Conservation (phyloP, 2,888 invertebrate genomes). For the Xestia ashworthii region DNA sequence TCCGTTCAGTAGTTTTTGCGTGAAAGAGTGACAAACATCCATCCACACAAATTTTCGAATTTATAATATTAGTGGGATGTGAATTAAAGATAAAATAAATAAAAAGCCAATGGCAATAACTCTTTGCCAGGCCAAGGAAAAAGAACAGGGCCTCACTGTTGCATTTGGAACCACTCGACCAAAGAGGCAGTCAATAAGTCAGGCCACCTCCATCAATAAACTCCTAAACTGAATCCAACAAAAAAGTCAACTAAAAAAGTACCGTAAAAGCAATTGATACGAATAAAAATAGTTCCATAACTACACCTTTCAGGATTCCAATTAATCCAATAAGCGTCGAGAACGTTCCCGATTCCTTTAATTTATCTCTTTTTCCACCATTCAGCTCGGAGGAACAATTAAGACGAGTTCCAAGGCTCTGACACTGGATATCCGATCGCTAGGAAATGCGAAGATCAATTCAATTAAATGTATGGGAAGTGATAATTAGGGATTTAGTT, state of each 20-base stretch:
- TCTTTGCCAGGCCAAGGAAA: too few relatives aligned
- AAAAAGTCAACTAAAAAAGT: background rate
- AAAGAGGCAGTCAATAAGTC: too few relatives aligned
- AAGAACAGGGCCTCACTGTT: background rate
- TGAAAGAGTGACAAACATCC: too few relatives aligned
- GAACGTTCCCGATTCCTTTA: constrained; percentile 45
- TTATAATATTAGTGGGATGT: too few relatives aligned
- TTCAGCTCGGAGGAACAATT: constrained; percentile 37
- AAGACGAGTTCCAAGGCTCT: constrained; percentile 22
- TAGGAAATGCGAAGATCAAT: constrained; percentile 3
- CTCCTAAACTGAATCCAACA: constrained; percentile 2
- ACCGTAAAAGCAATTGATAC: constrained; percentile 20
- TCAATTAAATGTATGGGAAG: constrained; percentile 19
- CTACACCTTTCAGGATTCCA: constrained; percentile 46
- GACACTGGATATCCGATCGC: constrained; percentile 16
- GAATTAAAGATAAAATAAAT: background rate
- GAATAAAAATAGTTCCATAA: constrained; percentile 48
- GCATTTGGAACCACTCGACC: background rate
- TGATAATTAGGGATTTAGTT: background rate
- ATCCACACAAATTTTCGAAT: too few relatives aligned
- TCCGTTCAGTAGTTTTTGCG: too few relatives aligned
- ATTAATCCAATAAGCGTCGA: constrained; percentile 53
- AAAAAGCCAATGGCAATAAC: background rate
- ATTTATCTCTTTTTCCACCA: constrained; percentile 41
- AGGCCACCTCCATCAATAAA: background rate